Evolutionary conservation across 2,888 invertebrate species (phyloP).

Genomic region (Corythucha ciliata): DNA sequence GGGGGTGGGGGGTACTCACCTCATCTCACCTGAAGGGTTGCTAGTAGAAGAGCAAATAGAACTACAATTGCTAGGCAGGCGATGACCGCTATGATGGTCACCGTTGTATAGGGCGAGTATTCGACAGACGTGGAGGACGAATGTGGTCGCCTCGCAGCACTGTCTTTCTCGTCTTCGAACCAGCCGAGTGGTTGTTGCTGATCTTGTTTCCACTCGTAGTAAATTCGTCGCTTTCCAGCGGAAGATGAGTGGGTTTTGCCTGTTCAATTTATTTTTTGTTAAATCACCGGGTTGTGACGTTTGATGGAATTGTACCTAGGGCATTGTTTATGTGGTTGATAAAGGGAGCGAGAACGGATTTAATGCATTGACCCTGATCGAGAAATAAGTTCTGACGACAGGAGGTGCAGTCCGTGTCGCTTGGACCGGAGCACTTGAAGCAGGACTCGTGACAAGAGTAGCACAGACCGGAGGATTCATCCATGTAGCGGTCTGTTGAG

Average conservation of each 20-base stretch:
- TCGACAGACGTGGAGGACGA: conserved; percentile 26
- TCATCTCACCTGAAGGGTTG: conserved; percentile 30
- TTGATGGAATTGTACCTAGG: conserved; percentile 1
- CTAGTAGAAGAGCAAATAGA: conserved; percentile 27
- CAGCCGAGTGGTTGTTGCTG: conserved; percentile 11
- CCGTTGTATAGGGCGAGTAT: conserved; percentile 29
- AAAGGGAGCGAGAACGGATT: conserved; percentile 21
- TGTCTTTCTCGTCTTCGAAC: neutral
- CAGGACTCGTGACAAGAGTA: conserved; percentile 25
- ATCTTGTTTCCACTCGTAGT: conserved; percentile 19
- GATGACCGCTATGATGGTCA: conserved; percentile 29
- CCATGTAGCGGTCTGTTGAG: conserved; percentile 22
- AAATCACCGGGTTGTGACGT: neutral
- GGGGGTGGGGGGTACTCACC: no score
- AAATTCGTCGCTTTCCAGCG: conserved; percentile 26
- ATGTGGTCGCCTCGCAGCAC: conserved; percentile 16
- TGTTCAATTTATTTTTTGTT: no score
- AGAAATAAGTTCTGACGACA: conserved; percentile 22
- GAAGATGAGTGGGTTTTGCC: conserved; percentile 22
- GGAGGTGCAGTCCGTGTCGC: conserved; percentile 23
- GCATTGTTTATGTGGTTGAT: conserved; percentile 1
- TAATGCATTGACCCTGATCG: conserved; percentile 23
- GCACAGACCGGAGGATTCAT: conserved; percentile 26
- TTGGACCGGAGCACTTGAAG: conserved; percentile 20
- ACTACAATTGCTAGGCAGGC: conserved; percentile 29